Base-by-base conservation (phyloP, 2,888 invertebrate species). In the Ecliptopera silaceata region DNA sequence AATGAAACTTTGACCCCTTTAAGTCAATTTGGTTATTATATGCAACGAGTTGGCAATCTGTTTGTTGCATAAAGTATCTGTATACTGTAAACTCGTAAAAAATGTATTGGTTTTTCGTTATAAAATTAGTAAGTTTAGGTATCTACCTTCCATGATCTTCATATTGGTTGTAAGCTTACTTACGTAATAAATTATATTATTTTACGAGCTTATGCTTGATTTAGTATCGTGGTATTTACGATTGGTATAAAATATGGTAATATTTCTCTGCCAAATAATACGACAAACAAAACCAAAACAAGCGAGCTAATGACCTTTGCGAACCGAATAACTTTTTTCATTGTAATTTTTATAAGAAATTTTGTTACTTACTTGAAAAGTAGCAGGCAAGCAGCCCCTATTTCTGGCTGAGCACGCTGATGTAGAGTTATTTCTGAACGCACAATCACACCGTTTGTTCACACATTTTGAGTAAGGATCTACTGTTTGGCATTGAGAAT, bases 381-480 rank as follows among this genome's bases (percentile, higher is more conserved):
- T 97, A 58, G 96, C 96, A 12, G 95, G 93, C 65, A 95, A 93
- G 78, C 97, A 97, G 39, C 97, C 97, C 51, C 94, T 93, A 70
- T 93, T 94, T 44, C 92, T 87, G 0, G 96, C 95, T 13, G 94
- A 93, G 82, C 97, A 97, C 29, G 92, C 86, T 12, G 90, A 91
- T 42, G 94, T 93, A 18, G 92, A 90, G 62, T 94, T 94, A 11
- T 87, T 90, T 44, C 90, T 88, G 60, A 92, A 84, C 8, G 93
- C 86, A 77, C 97, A 97, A 75, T 97, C 96, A 75, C 97, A 97
- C 54, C 92, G 78, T 53, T 96, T 96, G 70, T 94, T 93, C 20
- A 93, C 80, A 79, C 97, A 97, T 53, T 93, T 88, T 0, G 97
- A 95, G 75, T 95, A 92, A 0, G 95, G 93, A 87, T 97, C 97